Evolutionary conservation across 2,888 invertebrate genomes (phyloP).

Genomic region (Aleiodes leptofemur): DNA sequence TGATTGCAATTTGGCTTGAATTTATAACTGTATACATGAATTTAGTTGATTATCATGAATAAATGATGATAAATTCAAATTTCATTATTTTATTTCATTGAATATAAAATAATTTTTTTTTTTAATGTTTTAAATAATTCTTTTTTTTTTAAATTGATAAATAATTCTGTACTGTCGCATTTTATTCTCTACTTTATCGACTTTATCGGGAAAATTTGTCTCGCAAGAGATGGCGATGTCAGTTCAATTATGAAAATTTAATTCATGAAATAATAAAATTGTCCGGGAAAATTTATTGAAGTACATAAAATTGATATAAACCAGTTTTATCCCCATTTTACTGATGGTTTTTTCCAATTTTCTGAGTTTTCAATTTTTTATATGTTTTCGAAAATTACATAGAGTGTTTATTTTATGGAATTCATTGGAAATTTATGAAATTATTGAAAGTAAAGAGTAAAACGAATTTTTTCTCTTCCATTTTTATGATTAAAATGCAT

Average conservation of each 20-base stretch:
- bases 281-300: no score
- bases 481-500: not conserved
- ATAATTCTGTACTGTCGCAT: not conserved
- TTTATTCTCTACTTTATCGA: not conserved
- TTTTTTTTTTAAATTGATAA: not conserved
- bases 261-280: no score
- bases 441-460: not conserved
- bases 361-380: not conserved
- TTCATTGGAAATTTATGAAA: not conserved
- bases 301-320: not conserved
- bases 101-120: not conserved
- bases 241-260: no score
- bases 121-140: not conserved
- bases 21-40: conserved; percentile 8
- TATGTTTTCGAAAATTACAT: not conserved
- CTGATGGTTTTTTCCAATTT: no score
- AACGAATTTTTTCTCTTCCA: not conserved
- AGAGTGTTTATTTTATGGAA: not conserved
- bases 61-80: conserved; percentile 13
- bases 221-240: no score
- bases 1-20: conserved; percentile 6
- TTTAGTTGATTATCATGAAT: conserved; percentile 10
- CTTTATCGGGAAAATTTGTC: no score
- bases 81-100: not conserved
- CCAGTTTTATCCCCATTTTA: no score